phyloP scores from a whole-genome alignment of 2,797 vertebrate species.

The Lateolabrax maculatus region DNA sequence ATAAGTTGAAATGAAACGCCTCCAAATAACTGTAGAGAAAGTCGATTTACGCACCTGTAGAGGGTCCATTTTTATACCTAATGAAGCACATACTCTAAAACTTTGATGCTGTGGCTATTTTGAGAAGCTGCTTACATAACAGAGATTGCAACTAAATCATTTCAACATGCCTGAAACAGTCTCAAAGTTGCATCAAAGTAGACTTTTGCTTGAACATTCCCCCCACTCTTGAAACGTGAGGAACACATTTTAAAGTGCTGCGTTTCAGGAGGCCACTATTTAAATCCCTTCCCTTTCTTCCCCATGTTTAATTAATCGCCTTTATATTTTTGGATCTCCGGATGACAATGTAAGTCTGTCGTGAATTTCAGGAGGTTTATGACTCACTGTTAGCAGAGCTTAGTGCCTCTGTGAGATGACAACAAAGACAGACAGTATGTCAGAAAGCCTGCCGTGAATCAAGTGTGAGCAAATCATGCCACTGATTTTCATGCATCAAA shows the following conservation, averaged over 20 bases:
- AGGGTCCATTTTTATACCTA: slow-evolving; percentile 2
- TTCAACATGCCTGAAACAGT: slow-evolving; percentile 10
- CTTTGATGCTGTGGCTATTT: slow-evolving; percentile 45
- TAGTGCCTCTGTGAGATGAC: slow-evolving; percentile 42
- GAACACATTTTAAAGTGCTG: slow-evolving; percentile 27
- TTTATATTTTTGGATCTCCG: slow-evolving; percentile 62
- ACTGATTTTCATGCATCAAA: slow-evolving; percentile 43
- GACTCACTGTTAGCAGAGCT: slow-evolving; percentile 50
- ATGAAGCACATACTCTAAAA: slow-evolving; percentile 37
- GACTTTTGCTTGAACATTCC: neutral
- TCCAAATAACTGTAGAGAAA: neutral
- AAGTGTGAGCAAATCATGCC: slow-evolving; percentile 1
- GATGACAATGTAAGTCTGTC: slow-evolving; percentile 53
- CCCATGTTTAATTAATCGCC: slow-evolving; percentile 66
- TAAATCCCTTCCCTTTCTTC: slow-evolving; percentile 25
- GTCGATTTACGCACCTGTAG: slow-evolving; percentile 47
- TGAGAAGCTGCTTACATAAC: slow-evolving; percentile 30
- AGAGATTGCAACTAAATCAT: slow-evolving; percentile 15
- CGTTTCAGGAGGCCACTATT: slow-evolving; percentile 36
- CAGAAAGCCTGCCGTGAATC: slow-evolving; percentile 36
- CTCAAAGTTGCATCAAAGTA: slow-evolving; percentile 20
- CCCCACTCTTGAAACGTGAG: neutral
- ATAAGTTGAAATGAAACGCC: neutral
- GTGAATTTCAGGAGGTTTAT: slow-evolving; percentile 42
- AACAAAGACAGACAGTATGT: slow-evolving; percentile 56